phyloP scores from a whole-genome alignment of 2,888 invertebrate genomes.

The Epiperipatus broadwayi region DNA sequence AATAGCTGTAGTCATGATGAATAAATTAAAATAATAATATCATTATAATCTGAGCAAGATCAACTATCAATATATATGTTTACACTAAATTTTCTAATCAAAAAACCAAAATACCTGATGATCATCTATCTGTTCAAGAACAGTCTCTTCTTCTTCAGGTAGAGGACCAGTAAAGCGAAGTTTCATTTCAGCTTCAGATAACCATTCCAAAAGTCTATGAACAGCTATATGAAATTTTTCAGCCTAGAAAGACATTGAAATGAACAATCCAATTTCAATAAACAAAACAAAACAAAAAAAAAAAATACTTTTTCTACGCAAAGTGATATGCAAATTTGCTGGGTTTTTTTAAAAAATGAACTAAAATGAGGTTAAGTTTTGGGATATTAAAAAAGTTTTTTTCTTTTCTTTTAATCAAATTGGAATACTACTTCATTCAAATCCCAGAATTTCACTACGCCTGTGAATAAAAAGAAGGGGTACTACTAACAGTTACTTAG shows the following conservation, averaged over 20 bases:
- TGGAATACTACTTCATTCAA: no score
- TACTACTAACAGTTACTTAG: no score
- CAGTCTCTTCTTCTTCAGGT: constrained; percentile 75
- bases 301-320: not conserved
- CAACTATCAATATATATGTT: no score
- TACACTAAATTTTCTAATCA: constrained; percentile 25
- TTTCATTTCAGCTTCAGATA: constrained; percentile 84
- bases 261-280: constrained; percentile 7
- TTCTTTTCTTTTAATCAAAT: no score
- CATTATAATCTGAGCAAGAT: no score
- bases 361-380: no score
- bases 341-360: no score
- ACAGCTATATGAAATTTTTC: constrained; percentile 80
- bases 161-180: constrained; percentile 74
- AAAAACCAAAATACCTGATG: constrained; percentile 42
- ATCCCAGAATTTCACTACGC: no score
- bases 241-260: constrained; percentile 37
- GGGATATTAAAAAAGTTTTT: no score
- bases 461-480: no score
- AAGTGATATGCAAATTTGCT: not conserved
- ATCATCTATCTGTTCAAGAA: constrained; percentile 59
- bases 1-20: no score
- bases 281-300: not conserved
- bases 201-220: constrained; percentile 85
- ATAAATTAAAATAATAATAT: no score